Conservation (phyloP, 2,113 vertebrate species). For the Asarcornis scutulata region DNA sequence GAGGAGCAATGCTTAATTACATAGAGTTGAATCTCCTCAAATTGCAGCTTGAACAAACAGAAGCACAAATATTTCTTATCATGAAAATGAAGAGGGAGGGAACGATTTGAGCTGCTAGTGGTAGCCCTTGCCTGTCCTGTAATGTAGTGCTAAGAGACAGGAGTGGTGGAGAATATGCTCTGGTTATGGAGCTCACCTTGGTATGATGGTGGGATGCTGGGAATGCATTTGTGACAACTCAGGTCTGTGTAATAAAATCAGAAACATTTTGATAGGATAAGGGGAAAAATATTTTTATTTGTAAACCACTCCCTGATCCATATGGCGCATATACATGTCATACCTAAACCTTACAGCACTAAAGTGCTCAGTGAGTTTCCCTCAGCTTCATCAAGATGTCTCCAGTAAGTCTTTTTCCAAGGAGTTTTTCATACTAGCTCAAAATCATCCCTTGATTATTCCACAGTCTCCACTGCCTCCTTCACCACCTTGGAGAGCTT, state of each 20-base stretch:
- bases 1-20: constrained; percentile 59
- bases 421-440: not conserved
- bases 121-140: not conserved
- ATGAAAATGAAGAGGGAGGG: not conserved
- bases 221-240: not conserved
- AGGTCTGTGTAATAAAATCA: not conserved
- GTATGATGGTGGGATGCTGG: not conserved
- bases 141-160: not conserved
- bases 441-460: not conserved
- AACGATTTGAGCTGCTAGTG: not conserved
- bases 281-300: not conserved
- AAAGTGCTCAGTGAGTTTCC: not conserved
- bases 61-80: not conserved
- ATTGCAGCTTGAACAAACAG: constrained; percentile 39
- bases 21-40: not conserved
- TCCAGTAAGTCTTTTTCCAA: not conserved
- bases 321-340: not conserved
- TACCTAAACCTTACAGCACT: not conserved
- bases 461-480: not conserved
- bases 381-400: not conserved
- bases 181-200: not conserved
- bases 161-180: not conserved
- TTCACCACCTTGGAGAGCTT: not conserved
- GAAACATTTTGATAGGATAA: not conserved
- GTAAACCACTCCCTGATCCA: not conserved